Evolutionary conservation across 2,888 invertebrate genomes (phyloP).

Genomic region (Buathra laborator): DNA sequence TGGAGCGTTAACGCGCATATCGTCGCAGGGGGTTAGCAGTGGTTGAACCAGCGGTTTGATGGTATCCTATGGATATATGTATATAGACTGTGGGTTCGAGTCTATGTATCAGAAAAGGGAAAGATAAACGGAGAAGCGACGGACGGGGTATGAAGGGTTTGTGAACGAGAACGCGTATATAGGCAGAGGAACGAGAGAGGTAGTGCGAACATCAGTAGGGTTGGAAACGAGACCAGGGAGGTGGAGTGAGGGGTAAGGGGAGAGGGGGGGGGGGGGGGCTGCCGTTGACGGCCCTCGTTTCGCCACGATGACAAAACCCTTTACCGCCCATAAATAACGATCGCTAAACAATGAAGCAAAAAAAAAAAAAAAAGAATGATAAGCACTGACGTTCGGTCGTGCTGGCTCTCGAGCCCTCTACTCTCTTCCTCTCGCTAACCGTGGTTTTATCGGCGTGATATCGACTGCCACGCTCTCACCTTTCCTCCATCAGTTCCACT

Average conservation of each 20-base stretch:
- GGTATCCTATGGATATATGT: background rate
- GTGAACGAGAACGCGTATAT: constrained; percentile 15
- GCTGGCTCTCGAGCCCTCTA: constrained; percentile 3
- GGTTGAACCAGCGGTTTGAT: constrained; percentile 6
- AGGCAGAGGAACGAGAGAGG: constrained; percentile 22
- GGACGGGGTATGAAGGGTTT: constrained; percentile 46
- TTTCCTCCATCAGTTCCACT: constrained; percentile 8
- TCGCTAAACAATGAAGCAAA: constrained; percentile 61
- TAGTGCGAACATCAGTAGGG: constrained; percentile 34
- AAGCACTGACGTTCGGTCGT: constrained; percentile 44
- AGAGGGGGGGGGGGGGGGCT: background rate
- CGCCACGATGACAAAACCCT: constrained; percentile 57
- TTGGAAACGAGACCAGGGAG: constrained; percentile 40
- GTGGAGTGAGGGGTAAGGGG: background rate
- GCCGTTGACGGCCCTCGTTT: constrained; percentile 40
- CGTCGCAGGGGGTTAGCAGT: constrained; percentile 3
- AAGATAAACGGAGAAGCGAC: constrained; percentile 10
- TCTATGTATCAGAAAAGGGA: constrained; percentile 43
- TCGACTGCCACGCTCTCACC: constrained; percentile 42
- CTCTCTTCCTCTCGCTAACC: background rate
- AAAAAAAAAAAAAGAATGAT: constrained; percentile 52
- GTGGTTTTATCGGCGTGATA: constrained; percentile 48
- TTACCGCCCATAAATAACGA: constrained; percentile 66
- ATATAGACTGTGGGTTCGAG: background rate
- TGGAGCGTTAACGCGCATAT: constrained; percentile 28